Evolutionary conservation across 2,113 vertebrate species (phyloP).

Genomic region (Phasianus colchicus): DNA sequence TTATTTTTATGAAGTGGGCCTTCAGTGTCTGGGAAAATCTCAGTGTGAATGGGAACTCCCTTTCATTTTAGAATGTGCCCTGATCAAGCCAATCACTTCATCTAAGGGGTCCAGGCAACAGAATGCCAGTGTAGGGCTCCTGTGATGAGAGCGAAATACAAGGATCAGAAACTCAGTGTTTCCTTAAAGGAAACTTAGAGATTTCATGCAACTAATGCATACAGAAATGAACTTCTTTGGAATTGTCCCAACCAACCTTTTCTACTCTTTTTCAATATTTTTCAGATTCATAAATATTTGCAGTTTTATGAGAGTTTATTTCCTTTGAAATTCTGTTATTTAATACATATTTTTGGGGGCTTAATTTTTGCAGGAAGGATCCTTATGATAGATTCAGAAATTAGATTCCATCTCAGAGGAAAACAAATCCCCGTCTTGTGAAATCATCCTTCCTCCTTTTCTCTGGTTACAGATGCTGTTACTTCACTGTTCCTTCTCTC

Average conservation of each 20-base stretch:
- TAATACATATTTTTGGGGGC: not conserved
- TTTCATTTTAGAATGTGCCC: not conserved
- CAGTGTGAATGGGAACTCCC: not conserved
- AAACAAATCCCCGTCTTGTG: not conserved
- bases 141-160: not conserved
- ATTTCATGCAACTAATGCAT: not conserved
- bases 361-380: not conserved
- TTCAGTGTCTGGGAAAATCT: not conserved
- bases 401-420: not conserved
- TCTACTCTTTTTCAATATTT: not conserved
- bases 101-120: not conserved
- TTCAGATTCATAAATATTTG: not conserved
- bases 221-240: no score
- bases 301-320: not conserved
- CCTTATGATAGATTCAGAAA: not conserved
- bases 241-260: no score
- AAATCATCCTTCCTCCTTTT: not conserved
- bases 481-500: not conserved
- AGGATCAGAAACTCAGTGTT: not conserved
- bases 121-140: not conserved
- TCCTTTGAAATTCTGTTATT: not conserved
- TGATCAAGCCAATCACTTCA: not conserved
- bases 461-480: not conserved
- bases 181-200: not conserved
- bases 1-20: not conserved